Evolutionary conservation across 2,797 vertebrate genomes (phyloP).

Genomic region (Chrosomus eos): DNA sequence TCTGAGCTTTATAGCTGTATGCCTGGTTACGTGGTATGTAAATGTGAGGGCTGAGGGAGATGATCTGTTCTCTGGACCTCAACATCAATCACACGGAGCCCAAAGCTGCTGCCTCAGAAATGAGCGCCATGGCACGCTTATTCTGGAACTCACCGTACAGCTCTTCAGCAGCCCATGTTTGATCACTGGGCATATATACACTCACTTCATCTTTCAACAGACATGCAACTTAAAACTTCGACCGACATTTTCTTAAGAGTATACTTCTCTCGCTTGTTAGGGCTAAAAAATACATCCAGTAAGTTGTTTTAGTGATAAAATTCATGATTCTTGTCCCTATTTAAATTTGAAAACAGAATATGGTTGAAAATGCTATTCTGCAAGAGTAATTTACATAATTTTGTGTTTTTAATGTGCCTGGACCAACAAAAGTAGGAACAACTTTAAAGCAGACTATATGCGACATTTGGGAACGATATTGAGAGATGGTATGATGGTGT

Average conservation of each 20-base stretch:
- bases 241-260: conserved; percentile 2
- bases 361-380: not conserved
- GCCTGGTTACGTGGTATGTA: conserved; percentile 59
- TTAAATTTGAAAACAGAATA: not conserved
- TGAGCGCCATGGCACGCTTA: conserved; percentile 42
- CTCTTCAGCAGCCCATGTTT: conserved; percentile 35
- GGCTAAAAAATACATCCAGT: not conserved
- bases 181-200: conserved; percentile 34
- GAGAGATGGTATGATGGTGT: not conserved
- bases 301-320: conserved; percentile 12
- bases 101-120: conserved; percentile 49
- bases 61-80: conserved; percentile 61
- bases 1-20: conserved; percentile 58
- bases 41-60: conserved; percentile 63
- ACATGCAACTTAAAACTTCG: conserved; percentile 29
- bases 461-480: not conserved
- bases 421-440: conserved; percentile 1
- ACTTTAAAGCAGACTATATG: not conserved
- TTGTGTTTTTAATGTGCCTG: not conserved
- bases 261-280: conserved; percentile 9
- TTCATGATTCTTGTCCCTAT: conserved; percentile 6
- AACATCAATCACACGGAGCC: conserved; percentile 64
- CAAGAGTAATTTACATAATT: not conserved
- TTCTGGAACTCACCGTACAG: conserved; percentile 46
- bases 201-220: conserved; percentile 24